These are phyloP conservation scores for Ernsta delagoae DNA, from an alignment of 2,888 invertebrate genomes.

Conservation along the genomic window DNA sequence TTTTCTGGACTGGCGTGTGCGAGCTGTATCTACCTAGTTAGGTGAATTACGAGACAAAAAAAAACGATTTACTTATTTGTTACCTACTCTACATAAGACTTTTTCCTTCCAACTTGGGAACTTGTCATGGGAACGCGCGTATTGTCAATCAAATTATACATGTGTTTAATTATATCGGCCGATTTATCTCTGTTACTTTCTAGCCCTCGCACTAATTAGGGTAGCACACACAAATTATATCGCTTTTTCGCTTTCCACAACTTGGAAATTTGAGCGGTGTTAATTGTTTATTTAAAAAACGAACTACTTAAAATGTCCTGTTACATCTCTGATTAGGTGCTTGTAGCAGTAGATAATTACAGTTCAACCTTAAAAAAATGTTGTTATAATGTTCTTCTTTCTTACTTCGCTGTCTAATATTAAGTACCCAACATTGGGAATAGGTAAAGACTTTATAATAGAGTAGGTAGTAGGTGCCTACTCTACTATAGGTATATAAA, in stretches of 20 bases:
- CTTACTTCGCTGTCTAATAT: no score
- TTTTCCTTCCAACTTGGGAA: constrained; percentile 1
- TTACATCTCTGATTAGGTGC: neutral
- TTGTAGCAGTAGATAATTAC: neutral
- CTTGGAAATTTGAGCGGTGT: neutral
- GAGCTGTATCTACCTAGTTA: no score
- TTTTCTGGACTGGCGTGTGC: no score
- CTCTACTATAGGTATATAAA: no score
- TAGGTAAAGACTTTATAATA: no score
- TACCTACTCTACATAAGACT: constrained; percentile 3
- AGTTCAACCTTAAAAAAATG: neutral
- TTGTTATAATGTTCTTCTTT: neutral
- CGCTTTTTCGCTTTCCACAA: neutral
- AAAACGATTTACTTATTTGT: no score
- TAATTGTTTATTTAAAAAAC: neutral
- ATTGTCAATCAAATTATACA: constrained; percentile 83
- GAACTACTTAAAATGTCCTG: neutral
- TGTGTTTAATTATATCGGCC: constrained; percentile 70
- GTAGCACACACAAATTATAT: constrained; percentile 14
- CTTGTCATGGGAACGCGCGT: constrained; percentile 73
- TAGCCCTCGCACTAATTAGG: constrained; percentile 50
- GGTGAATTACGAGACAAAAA: no score
- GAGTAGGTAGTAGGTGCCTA: no score
- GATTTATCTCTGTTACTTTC: constrained; percentile 55
- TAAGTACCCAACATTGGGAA: no score